Conservation (phyloP, 2,797 vertebrate genomes). For the Pipistrellus pipistrellus region DNA sequence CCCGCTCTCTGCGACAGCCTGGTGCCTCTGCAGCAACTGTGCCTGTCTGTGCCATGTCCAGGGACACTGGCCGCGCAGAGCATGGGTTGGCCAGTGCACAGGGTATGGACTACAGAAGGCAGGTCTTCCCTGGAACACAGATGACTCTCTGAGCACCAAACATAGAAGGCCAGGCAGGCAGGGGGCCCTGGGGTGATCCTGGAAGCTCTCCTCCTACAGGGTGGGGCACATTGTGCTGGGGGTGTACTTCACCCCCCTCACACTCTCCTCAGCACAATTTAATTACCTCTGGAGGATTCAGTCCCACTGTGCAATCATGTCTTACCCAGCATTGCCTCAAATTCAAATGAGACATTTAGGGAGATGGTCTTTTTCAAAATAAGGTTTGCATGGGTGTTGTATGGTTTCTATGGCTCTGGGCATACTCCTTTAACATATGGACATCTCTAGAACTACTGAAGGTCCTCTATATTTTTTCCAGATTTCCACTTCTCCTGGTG, state of each 20-base stretch:
- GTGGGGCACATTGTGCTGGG: accelerated
- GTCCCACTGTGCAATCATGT: accelerated
- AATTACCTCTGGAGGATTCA: accelerated
- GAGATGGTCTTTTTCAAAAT: no score
- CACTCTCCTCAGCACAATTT: no score
- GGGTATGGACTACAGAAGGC: background rate
- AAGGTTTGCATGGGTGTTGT: accelerated
- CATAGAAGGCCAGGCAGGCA: background rate
- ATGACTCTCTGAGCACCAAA: accelerated
- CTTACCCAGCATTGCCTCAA: background rate
- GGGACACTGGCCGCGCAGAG: background rate
- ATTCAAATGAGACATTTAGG: background rate
- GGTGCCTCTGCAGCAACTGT: background rate
- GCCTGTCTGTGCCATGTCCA: accelerated
- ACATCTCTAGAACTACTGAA: accelerated
- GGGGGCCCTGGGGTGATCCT: no score
- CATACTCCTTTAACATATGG: background rate
- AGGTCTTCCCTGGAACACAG: accelerated
- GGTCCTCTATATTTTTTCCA: background rate
- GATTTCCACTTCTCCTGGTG: background rate
- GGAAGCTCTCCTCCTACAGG: accelerated
- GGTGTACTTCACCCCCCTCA: background rate
- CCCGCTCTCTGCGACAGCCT: accelerated
- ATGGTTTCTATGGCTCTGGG: background rate
- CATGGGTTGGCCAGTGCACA: background rate